Evolutionary conservation across 2,888 invertebrate species (phyloP).

Genomic region (Cheilosia pagana): DNA sequence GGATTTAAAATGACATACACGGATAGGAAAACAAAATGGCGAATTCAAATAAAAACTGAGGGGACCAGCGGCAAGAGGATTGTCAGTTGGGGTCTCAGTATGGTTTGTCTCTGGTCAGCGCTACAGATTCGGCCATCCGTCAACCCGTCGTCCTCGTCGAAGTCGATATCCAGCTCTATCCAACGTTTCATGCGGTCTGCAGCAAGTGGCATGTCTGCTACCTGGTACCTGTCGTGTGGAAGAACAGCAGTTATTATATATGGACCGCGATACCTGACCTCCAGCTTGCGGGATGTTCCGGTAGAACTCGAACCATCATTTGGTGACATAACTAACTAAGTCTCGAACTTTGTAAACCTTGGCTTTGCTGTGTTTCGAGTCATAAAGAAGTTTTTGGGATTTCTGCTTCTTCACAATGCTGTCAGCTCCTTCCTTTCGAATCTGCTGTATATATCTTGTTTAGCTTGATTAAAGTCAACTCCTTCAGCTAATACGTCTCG

Average conservation of each 20-base stretch:
- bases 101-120: too few species aligned
- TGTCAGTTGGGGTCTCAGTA: too few species aligned
- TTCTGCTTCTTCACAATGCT: not conserved
- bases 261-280: slow-evolving; percentile 28
- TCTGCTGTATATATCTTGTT: not conserved
- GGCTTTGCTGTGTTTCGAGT: not conserved
- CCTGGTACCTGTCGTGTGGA: slow-evolving; percentile 5
- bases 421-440: not conserved
- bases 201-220: slow-evolving; percentile 25
- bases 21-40: too few species aligned
- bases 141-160: too few species aligned
- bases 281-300: slow-evolving; percentile 28
- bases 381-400: not conserved
- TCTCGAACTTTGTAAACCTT: not conserved
- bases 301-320: slow-evolving; percentile 27
- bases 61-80: too few species aligned
- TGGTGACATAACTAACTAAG: slow-evolving; percentile 7
- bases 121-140: too few species aligned
- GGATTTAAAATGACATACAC: too few species aligned
- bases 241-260: not conserved
- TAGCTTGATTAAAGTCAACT: not conserved
- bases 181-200: too few species aligned
- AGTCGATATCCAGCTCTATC: too few species aligned
- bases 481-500: not conserved
- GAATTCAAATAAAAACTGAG: too few species aligned